Base-by-base conservation (phyloP, 1,140 invertebrate species). In the Coelopa frigida region DNA sequence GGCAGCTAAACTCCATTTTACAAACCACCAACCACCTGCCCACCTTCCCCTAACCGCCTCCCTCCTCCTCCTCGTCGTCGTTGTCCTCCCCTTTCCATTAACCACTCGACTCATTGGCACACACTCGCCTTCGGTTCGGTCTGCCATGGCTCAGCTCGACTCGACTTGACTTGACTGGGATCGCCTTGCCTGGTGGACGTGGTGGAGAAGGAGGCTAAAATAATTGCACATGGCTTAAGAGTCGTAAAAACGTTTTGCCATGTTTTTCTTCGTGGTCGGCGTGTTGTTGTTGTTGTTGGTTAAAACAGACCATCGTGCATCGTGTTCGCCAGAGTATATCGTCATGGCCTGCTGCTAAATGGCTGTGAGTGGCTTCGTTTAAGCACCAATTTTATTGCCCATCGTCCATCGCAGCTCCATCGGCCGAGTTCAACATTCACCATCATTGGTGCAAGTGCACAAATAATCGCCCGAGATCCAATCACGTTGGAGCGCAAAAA, bases 281-380 rank as follows among this genome's bases (percentile, higher is more conserved):
- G n/a, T n/a, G n/a, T 40, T 40, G 20, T 11, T 44, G 18, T 44
- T 44, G 27, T 44, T 31, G 27, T 33, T 35, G 10, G n/a, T n/a
- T n/a, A n/a, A n/a, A n/a, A n/a, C n/a, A n/a, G n/a, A n/a, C n/a
- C n/a, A n/a, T n/a, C n/a, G n/a, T n/a, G n/a, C n/a, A n/a, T n/a
- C n/a, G n/a, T n/a, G n/a, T n/a, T n/a, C n/a, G n/a, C n/a, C n/a
- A n/a, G n/a, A n/a, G n/a, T n/a, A n/a, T n/a, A n/a, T n/a, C n/a
- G n/a, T n/a, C n/a, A n/a, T n/a, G n/a, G n/a, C n/a, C n/a, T 63
- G 63, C 63, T 63, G 61, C 61, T 63, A 63, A 63, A 63, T 63
- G 61, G 61, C 61, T 64, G 61, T 63, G 61, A 63, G 61, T 63
- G 61, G 61, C 58, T 63, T 63, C 61, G 61, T 63, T 64, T 63